These are phyloP conservation scores for Typhlomys cinereus DNA, from an alignment of 2,113 vertebrate species.

Conservation along the genomic window DNA sequence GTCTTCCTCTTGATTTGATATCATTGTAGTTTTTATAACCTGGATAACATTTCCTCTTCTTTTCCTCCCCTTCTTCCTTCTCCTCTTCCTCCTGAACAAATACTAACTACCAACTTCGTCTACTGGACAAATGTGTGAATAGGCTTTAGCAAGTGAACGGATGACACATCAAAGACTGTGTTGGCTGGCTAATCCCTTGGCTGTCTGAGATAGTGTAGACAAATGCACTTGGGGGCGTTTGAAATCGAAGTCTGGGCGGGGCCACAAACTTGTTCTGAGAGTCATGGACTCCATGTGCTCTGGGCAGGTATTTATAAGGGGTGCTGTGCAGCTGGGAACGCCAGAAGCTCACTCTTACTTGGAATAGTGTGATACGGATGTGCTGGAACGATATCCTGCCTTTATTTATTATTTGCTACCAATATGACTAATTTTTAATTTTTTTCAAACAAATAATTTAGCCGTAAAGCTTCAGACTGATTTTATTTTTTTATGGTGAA, in stretches of 20 bases:
- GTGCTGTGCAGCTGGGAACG: background rate
- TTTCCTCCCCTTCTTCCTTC: no score
- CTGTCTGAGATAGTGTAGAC: slow-evolving; percentile 43
- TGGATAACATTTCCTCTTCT: slow-evolving; percentile 45
- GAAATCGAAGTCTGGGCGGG: slow-evolving; percentile 24
- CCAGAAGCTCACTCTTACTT: background rate
- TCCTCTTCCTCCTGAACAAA: no score
- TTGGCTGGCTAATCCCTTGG: slow-evolving; percentile 47
- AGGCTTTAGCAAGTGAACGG: slow-evolving; percentile 51
- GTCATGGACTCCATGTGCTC: background rate
- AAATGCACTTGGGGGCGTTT: slow-evolving; percentile 13
- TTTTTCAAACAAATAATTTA: slow-evolving; percentile 78
- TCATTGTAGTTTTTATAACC: slow-evolving; percentile 31
- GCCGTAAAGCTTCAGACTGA: slow-evolving; percentile 78
- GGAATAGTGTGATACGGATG: background rate
- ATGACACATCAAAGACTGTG: background rate
- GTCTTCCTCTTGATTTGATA: background rate
- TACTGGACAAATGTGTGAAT: background rate
- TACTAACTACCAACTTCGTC: slow-evolving; percentile 55
- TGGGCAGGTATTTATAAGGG: slow-evolving; percentile 57
- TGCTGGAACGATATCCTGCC: slow-evolving; percentile 7
- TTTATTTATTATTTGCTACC: slow-evolving; percentile 72
- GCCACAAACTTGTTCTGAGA: slow-evolving; percentile 50
- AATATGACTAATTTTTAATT: slow-evolving; percentile 67
- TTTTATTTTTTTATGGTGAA: slow-evolving; percentile 71